A percentile compares a stretch with the other conserved stretches of the same genome.
phyloP scores from a whole-genome alignment of 2,113 vertebrate species.

The Podarcis muralis region DNA sequence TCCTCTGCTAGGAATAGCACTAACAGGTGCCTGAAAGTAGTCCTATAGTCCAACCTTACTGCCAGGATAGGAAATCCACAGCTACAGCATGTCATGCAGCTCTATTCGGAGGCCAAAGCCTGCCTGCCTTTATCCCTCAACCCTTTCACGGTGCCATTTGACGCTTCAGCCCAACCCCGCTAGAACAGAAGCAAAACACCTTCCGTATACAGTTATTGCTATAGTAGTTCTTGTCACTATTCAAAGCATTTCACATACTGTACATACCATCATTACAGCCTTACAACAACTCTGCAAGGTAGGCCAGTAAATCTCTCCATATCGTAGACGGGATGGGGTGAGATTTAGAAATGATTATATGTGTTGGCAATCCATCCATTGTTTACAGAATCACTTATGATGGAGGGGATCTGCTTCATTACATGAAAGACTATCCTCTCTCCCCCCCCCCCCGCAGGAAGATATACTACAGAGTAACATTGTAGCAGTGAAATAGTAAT shows the following conservation, averaged over 20 bases:
- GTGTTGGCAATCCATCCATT: neutral
- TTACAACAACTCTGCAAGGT: neutral
- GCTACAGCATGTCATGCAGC: neutral
- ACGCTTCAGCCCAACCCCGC: neutral
- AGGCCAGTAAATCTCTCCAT: neutral
- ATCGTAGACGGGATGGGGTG: neutral
- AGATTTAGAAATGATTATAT: neutral
- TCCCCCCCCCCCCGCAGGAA: neutral
- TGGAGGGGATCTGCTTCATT: neutral
- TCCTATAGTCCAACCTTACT: no score
- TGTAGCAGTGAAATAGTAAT: neutral
- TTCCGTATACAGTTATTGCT: neutral
- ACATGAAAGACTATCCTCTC: neutral
- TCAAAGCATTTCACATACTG: neutral
- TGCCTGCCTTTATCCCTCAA: neutral
- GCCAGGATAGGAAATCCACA: no score
- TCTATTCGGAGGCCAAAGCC: neutral
- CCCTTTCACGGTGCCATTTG: neutral
- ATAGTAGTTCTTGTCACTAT: no score
- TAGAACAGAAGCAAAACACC: neutral
- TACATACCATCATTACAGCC: neutral
- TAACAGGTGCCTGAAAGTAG: no score
- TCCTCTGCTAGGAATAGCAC: neutral
- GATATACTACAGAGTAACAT: no score
- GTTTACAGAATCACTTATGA: neutral